Base-by-base conservation (phyloP, 2,113 vertebrate species). In the Phrynosoma blainvillii region DNA sequence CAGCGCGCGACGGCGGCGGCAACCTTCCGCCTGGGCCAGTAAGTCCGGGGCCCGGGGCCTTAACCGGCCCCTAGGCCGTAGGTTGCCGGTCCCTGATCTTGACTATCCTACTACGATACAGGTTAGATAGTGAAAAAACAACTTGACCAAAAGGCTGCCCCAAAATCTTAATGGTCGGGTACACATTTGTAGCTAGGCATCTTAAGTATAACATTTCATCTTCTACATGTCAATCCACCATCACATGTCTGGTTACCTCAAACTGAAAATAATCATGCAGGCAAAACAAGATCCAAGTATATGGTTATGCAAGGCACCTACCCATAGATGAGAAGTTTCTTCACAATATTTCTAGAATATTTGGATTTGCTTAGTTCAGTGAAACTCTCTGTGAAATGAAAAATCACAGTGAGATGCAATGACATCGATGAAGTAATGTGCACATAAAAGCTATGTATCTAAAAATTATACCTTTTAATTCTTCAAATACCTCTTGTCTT, bases 321-420 rank as follows among this genome's bases (percentile, higher is more conserved):
- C 99, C 99, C 98, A 89, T 99, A 99, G 98, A 98, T 98, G 73
- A 99, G 97, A 95, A 99, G 97, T 80, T 99, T 99, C 93, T 99
- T 99, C 88, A 99, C 98, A 90, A 99, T 97, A 90, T 99, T 98
- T 96, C 95, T 97, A 92, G 98, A 98, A 66, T 99, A 99, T 92
- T 98, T 98, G 7, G 98, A 98, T 94, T 99, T 99, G 92, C 98
- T 98, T 95, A 99, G 88, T 86, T 96, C 95, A 82, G 98, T 87
- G 70, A 98, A 87, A 92, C 98, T 96, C 47, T 95, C 98, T 99
- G 94, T 3, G 66, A 90, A 56, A 87, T 75, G 86, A 70, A 9
- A 92, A 87, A 95, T 89, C n/a, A 71, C 30, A 80, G 13, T 83
- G 62, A 87, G 62, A 68, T 68, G 75, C 23, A 27, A 71, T 40